Percentiles rank a stretch among this genome's conserved stretches.
Evolutionary conservation across 1,140 invertebrate species (phyloP).

Genomic region (Eueides isabella): DNA sequence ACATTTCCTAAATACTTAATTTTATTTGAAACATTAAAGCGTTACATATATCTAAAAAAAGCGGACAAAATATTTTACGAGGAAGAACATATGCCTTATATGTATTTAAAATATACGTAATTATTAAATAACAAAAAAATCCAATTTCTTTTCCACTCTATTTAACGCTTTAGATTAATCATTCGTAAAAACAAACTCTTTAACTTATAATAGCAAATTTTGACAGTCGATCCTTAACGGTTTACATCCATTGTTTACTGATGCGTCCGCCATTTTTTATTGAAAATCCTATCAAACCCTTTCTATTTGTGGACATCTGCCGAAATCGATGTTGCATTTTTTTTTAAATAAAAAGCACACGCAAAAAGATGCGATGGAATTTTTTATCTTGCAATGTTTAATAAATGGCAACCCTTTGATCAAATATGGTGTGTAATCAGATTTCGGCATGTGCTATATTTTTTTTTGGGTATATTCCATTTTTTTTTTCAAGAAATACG

Average conservation of each 20-base stretch:
- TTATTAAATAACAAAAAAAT: slow-evolving; percentile 36
- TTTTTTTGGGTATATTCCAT: slow-evolving; percentile 52
- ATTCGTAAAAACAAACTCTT: slow-evolving; percentile 59
- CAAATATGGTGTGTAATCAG: slow-evolving; percentile 76
- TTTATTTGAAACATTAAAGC: too few relatives aligned
- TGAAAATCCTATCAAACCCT: slow-evolving; percentile 75
- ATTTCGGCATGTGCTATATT: slow-evolving; percentile 79
- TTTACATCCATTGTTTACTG: slow-evolving; percentile 67
- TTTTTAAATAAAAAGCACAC: slow-evolving; percentile 57
- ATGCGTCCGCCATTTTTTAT: slow-evolving; percentile 71
- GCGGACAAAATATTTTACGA: neutral
- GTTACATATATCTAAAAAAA: neutral
- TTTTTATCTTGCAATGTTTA: slow-evolving; percentile 55
- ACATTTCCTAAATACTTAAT: too few relatives aligned
- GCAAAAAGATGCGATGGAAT: slow-evolving; percentile 63
- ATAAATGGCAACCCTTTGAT: slow-evolving; percentile 75
- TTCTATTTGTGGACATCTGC: slow-evolving; percentile 80
- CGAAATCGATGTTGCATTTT: slow-evolving; percentile 80
- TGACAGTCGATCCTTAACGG: slow-evolving; percentile 73
- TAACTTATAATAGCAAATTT: slow-evolving; percentile 67
- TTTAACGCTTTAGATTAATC: slow-evolving; percentile 53
- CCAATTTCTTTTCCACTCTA: slow-evolving; percentile 46
- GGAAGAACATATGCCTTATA: neutral
- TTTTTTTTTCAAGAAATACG: slow-evolving; percentile 69
- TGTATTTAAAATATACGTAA: neutral